These are phyloP conservation scores for Nixonia krombeini DNA, from an alignment of 1,140 invertebrate species.

Conservation along the genomic window DNA sequence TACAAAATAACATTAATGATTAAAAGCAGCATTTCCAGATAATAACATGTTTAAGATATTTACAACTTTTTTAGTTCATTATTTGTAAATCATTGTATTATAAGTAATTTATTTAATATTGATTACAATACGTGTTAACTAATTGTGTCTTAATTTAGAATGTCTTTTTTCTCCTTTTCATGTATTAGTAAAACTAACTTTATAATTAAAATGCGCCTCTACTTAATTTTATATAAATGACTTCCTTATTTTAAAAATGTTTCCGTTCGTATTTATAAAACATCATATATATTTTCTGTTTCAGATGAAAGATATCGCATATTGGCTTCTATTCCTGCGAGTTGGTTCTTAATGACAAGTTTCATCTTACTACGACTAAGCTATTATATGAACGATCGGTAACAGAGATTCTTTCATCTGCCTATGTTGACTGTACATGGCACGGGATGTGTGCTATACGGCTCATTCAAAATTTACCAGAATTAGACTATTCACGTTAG, in stretches of 20 bases:
- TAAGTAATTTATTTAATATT: no score
- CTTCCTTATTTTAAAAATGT: slow-evolving; percentile 7
- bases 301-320: slow-evolving; percentile 81
- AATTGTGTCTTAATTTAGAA: no score
- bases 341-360: slow-evolving; percentile 77
- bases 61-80: no score
- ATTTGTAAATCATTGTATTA: no score
- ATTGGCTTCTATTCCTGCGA: slow-evolving; percentile 80
- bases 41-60: no score
- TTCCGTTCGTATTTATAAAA: slow-evolving; percentile 10
- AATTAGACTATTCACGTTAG: slow-evolving; percentile 21
- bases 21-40: no score
- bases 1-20: no score
- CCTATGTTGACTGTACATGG: background rate
- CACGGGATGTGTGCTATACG: slow-evolving; percentile 19
- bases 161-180: slow-evolving; percentile 8
- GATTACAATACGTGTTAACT: no score
- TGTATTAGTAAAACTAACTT: slow-evolving; percentile 2
- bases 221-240: background rate
- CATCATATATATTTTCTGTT: slow-evolving; percentile 68
- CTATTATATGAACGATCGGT: slow-evolving; percentile 61
- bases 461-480: slow-evolving; percentile 13
- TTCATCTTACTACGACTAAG: slow-evolving; percentile 75
- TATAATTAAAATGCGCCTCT: background rate
- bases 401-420: slow-evolving; percentile 41